These are phyloP conservation scores for Caenorhabditis becei DNA, from an alignment of 2,888 invertebrate genomes.

Conservation along the genomic window DNA sequence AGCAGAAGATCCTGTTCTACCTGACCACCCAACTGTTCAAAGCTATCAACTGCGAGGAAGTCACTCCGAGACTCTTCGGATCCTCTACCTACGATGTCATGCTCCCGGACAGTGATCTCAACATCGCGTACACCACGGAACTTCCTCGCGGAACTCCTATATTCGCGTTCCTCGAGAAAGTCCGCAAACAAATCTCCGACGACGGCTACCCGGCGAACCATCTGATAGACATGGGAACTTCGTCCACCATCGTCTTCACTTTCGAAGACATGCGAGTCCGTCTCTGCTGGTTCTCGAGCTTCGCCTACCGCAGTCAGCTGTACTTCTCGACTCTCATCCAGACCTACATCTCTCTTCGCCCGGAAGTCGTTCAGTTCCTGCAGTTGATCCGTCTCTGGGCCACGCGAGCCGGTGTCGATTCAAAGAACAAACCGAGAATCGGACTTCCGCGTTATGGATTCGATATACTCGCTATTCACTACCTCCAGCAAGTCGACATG, in stretches of 20 bases:
- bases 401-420: constrained; percentile 64
- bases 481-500: constrained; percentile 83
- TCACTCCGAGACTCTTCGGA: constrained; percentile 34
- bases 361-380: constrained; percentile 77
- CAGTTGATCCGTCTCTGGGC: constrained; percentile 83
- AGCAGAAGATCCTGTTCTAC: background rate
- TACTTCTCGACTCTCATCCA: constrained; percentile 34
- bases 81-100: constrained; percentile 38
- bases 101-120: constrained; percentile 41
- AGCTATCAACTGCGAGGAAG: background rate
- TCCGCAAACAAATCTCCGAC: constrained; percentile 18
- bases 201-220: constrained; percentile 39
- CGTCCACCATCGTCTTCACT: constrained; percentile 20
- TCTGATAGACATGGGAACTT: constrained; percentile 32
- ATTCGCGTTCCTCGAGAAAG: constrained; percentile 27
- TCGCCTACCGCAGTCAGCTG: constrained; percentile 11
- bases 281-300: constrained; percentile 24
- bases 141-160: background rate
- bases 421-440: constrained; percentile 83
- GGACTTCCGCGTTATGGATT: constrained; percentile 84
- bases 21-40: constrained; percentile 10
- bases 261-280: constrained; percentile 24
- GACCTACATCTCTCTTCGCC: constrained; percentile 33
- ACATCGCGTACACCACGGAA: constrained; percentile 36
- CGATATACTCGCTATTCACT: constrained; percentile 84